Conservation (phyloP, 2,888 invertebrate genomes). For the Caradrina kadenii region DNA sequence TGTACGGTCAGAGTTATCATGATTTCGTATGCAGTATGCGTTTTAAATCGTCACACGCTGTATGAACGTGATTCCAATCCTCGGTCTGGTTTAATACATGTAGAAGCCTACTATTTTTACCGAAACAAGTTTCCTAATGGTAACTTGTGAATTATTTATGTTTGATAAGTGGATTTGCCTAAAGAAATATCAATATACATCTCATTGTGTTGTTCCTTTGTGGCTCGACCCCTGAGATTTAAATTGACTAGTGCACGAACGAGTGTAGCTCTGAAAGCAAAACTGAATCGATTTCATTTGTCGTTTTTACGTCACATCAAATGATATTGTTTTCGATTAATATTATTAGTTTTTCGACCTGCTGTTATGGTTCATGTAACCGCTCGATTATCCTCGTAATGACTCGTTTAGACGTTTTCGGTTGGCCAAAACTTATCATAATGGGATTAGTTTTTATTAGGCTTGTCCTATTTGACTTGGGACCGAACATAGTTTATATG, state of each 20-base stretch:
- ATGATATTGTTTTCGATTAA: slow-evolving; percentile 40
- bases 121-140: slow-evolving; percentile 43
- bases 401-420: neutral
- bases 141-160: slow-evolving; percentile 43
- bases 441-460: slow-evolving; percentile 27
- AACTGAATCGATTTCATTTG: slow-evolving; percentile 46
- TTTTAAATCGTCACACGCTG: slow-evolving; percentile 29
- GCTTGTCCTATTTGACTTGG: slow-evolving; percentile 21
- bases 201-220: slow-evolving; percentile 42
- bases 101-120: slow-evolving; percentile 17
- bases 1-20: slow-evolving; percentile 8
- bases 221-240: slow-evolving; percentile 25
- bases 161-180: slow-evolving; percentile 22
- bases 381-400: neutral
- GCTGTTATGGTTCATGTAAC: slow-evolving; percentile 17
- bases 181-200: slow-evolving; percentile 32
- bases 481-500: slow-evolving; percentile 13
- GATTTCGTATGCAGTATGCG: slow-evolving; percentile 36
- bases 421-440: slow-evolving; percentile 5
- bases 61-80: slow-evolving; percentile 44
- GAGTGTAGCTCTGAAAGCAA: slow-evolving; percentile 28
- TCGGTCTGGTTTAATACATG: slow-evolving; percentile 18
- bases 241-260: slow-evolving; percentile 45
- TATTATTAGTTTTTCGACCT: slow-evolving; percentile 41
- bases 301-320: slow-evolving; percentile 30